Conservation (phyloP, 2,113 vertebrate species). For the Chaetops frenatus region DNA sequence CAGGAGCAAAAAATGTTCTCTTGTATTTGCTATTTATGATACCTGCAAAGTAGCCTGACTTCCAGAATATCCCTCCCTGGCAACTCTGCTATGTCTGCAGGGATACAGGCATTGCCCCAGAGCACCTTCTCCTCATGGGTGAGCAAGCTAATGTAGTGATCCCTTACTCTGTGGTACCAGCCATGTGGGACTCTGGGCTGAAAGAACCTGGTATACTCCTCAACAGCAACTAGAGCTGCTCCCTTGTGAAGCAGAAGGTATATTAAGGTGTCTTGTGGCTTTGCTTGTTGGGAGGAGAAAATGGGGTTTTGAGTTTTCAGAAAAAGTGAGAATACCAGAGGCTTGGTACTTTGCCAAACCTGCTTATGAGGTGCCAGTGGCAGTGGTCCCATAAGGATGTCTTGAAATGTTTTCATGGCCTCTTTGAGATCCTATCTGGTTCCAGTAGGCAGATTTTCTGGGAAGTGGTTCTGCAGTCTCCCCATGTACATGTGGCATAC, state of each 20-base stretch:
- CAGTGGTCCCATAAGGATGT: background rate
- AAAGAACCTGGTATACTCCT: background rate
- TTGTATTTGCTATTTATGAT: background rate
- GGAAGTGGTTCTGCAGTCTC: background rate
- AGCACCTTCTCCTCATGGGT: background rate
- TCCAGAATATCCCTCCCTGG: background rate
- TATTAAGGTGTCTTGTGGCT: background rate
- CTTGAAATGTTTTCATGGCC: background rate
- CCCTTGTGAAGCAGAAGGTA: background rate
- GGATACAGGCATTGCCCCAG: background rate
- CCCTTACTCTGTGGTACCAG: background rate
- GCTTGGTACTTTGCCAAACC: background rate
- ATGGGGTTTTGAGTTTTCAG: background rate
- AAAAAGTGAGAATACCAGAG: background rate
- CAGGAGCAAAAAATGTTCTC: background rate
- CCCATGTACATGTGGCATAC: fast-evolving
- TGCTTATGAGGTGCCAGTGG: background rate
- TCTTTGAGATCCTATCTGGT: background rate
- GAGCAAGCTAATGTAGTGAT: background rate
- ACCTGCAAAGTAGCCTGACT: background rate
- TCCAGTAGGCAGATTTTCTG: background rate
- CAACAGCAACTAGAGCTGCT: background rate
- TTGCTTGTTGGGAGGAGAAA: background rate
- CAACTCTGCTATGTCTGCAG: background rate
- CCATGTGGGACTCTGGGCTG: background rate